Percentiles rank a stretch among this genome's conserved stretches.
These are phyloP conservation scores for Oxyura jamaicensis DNA, from an alignment of 2,113 vertebrate genomes.

Conservation along the genomic window DNA sequence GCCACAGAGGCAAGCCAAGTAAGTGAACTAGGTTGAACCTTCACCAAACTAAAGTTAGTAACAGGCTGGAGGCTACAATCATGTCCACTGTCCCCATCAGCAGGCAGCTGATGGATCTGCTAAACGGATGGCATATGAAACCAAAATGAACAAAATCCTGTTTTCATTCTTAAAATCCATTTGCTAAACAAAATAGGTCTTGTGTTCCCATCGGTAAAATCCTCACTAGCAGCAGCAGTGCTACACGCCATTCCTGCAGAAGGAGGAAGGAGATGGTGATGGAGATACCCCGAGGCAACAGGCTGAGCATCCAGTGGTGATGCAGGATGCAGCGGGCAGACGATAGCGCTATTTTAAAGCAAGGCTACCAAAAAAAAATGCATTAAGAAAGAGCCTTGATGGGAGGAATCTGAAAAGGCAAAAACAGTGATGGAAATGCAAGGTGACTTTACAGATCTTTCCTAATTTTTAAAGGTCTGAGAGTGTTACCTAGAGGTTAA, in stretches of 20 bases:
- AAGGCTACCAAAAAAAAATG: not conserved
- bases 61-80: slow-evolving; percentile 68
- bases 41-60: slow-evolving; percentile 68
- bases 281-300: not conserved
- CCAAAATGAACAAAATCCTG: not conserved
- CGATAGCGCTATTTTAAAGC: not conserved
- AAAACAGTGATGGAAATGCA: not conserved
- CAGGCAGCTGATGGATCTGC: slow-evolving; percentile 18
- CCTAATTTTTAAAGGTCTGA: not conserved
- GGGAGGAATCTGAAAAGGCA: not conserved
- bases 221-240: not conserved
- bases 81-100: slow-evolving; percentile 53
- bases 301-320: not conserved
- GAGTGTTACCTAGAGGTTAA: not conserved
- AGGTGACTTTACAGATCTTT: not conserved
- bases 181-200: not conserved
- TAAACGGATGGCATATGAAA: slow-evolving; percentile 49
- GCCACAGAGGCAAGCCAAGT: slow-evolving; percentile 27
- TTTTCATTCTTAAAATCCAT: slow-evolving; percentile 44
- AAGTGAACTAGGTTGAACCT: slow-evolving; percentile 65
- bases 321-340: not conserved
- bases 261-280: not conserved
- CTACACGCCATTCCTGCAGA: not conserved
- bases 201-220: not conserved
- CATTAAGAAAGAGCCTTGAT: not conserved